Conservation (phyloP, 2,113 vertebrate species). For the Corapipo altera region DNA sequence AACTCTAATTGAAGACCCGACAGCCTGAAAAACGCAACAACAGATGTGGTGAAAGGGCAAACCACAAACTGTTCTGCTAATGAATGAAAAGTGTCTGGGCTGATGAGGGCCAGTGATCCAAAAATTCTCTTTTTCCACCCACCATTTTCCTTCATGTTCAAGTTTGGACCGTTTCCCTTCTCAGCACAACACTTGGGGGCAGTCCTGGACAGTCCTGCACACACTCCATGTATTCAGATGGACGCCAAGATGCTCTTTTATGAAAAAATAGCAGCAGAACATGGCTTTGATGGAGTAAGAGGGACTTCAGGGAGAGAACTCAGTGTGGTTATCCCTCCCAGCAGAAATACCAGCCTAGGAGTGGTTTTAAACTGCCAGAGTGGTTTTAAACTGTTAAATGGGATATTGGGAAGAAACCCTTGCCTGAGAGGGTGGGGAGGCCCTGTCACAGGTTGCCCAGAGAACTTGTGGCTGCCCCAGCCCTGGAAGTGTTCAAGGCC, state of each 20-base stretch:
- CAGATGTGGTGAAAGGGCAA: conserved; percentile 56
- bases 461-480: background rate
- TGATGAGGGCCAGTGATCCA: conserved; percentile 59
- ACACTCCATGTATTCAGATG: fast-evolving
- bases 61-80: conserved; percentile 48
- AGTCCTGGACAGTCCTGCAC: background rate
- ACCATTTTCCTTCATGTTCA: background rate
- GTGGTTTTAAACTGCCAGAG: background rate
- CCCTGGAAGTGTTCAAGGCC: background rate
- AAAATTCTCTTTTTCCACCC: background rate
- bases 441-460: background rate
- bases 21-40: conserved; percentile 42
- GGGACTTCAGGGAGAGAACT: background rate
- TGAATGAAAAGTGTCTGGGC: conserved; percentile 34
- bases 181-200: conserved; percentile 5
- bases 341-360: background rate
- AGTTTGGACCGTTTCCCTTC: background rate
- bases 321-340: background rate
- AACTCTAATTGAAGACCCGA: conserved; percentile 67
- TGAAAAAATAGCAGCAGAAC: background rate
- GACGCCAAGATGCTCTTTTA: background rate
- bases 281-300: background rate
- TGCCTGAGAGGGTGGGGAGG: background rate
- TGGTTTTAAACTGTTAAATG: no score
- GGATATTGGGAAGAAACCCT: background rate